Conservation (phyloP, 2,113 vertebrate genomes). For the Rafetus swinhoei region DNA sequence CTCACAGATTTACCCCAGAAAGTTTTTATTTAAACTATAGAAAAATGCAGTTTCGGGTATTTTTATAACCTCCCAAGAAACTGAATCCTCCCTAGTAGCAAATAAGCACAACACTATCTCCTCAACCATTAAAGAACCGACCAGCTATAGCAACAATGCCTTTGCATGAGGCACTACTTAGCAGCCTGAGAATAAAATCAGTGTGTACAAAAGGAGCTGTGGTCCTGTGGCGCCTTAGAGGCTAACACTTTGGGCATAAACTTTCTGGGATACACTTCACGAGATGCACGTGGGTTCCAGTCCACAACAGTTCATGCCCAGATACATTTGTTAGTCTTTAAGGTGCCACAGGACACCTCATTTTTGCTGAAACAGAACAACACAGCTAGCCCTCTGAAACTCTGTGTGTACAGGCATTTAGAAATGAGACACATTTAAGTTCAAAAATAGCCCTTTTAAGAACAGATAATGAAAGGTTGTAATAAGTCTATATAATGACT, state of each 20-base stretch:
- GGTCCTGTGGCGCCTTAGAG: no score
- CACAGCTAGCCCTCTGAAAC: no score
- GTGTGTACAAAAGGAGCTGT: background rate
- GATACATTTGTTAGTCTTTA: no score
- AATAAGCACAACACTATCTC: background rate
- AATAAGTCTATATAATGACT: accelerated
- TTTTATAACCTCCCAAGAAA: background rate
- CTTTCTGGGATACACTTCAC: no score
- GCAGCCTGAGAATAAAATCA: background rate
- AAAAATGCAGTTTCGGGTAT: background rate
- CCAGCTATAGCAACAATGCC: background rate
- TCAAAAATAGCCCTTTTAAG: background rate
- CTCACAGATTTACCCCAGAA: background rate
- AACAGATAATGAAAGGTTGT: background rate
- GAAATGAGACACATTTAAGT: background rate
- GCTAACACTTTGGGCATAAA: no score
- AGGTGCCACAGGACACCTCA: no score
- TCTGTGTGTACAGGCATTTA: background rate
- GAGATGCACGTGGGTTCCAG: no score
- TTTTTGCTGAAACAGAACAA: no score
- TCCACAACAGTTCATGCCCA: no score
- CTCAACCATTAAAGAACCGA: background rate
- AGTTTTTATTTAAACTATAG: background rate
- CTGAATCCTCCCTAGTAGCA: background rate
- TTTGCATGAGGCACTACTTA: background rate